Evolutionary conservation across 92 coral and sea anemone genomes (phyloP), one percentile per base, ranked within the genome.

Genomic region (Plumapathes pennacea): DNA sequence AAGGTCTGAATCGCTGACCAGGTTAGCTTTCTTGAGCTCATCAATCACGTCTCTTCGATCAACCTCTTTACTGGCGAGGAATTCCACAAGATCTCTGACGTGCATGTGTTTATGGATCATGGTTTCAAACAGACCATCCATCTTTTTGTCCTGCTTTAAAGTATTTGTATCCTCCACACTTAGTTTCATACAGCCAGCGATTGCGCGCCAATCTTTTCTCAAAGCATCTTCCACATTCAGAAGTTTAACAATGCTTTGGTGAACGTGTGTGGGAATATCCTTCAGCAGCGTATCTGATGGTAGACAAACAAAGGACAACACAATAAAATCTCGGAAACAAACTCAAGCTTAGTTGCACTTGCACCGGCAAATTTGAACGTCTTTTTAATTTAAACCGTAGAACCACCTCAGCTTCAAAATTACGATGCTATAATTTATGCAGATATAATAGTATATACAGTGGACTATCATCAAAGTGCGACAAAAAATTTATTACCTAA

Each of bases 131-230:
- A 89, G 71, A 7, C 74, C 85, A 9, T 63, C 45, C 97, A 85
- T 89, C 50, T 66, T 78, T 8, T 41, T 26, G 21, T 13, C 32
- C 9, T 14, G 32, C 22, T 77, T 60, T 30, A 79, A 25, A 36
- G 40, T 52, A 19, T 66, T 33, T 1, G 50, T 47, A 0, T 89
- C 74, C 21, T 57, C 89, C 1, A 48, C 41, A 6, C 83, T 40
- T 65, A 86, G 52, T 13, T 50, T 40, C 77, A 82, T 71, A 30
- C 60, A 61, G 20, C 76, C 78, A 10, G 97, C 97, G 13, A 89
- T 11, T 8, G 77, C 82, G 34, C 49, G 67, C 97, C 97, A 89
- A 80, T 76, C 68, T 26, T 62, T 51, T 22, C 71, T 57, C 19
- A 58, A 51, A 11, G 56, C 56, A 70, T 25, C 43, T 0, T 41